These are phyloP conservation scores for Cheilosia scutellata DNA, from an alignment of 2,888 invertebrate genomes.

Conservation along the genomic window DNA sequence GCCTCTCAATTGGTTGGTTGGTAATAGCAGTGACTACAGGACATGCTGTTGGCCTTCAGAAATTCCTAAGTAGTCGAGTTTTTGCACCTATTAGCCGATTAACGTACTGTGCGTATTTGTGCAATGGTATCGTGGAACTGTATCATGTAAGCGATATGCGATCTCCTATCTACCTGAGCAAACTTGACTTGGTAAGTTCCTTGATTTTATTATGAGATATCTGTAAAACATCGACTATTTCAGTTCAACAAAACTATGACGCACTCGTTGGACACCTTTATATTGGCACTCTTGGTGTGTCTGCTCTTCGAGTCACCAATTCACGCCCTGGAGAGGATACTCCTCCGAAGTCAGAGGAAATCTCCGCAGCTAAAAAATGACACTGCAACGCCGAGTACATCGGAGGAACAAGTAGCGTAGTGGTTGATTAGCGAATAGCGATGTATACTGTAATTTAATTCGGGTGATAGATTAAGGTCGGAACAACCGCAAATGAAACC, in stretches of 20 bases:
- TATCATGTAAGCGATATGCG: constrained; percentile 87
- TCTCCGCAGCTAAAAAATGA: constrained; percentile 29
- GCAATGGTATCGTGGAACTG: constrained; percentile 89
- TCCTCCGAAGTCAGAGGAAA: constrained; percentile 82
- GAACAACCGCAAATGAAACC: constrained; percentile 29
- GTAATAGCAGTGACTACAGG: constrained; percentile 88
- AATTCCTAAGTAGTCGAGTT: constrained; percentile 80
- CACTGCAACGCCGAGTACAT: constrained; percentile 56
- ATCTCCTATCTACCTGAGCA: constrained; percentile 87
- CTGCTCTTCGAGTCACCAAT: constrained; percentile 90
- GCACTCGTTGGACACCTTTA: constrained; percentile 85
- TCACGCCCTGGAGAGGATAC: constrained; percentile 88
- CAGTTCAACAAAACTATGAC: constrained; percentile 86
- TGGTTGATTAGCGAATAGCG: background rate
- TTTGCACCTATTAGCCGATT: constrained; percentile 88
- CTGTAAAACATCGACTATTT: constrained; percentile 25
- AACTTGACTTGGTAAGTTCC: constrained; percentile 86
- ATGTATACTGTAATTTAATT: constrained; percentile 18
- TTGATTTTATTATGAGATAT: background rate
- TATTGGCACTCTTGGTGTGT: constrained; percentile 87
- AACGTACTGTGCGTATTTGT: constrained; percentile 90
- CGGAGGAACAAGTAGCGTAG: constrained; percentile 72
- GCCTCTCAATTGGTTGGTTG: constrained; percentile 88
- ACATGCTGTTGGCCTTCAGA: constrained; percentile 86
- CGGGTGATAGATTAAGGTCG: constrained; percentile 63